These are phyloP conservation scores for Nyctibius bracteatus DNA, from an alignment of 2,113 vertebrate species.

Conservation along the genomic window DNA sequence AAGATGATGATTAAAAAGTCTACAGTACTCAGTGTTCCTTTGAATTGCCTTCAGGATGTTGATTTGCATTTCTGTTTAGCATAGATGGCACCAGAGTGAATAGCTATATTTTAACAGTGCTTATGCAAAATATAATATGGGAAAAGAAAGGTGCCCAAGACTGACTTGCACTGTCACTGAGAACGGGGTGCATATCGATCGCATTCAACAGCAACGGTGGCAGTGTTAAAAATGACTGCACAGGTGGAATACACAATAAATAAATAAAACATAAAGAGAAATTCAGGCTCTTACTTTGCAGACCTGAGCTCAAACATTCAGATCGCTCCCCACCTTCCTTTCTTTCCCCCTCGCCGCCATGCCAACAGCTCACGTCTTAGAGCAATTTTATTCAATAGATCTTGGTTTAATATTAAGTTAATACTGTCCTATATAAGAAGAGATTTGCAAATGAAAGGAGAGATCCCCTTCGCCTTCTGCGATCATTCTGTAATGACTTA, in stretches of 20 bases:
- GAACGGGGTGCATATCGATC: not conserved
- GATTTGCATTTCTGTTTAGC: not conserved
- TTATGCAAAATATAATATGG: not conserved
- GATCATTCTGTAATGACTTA: not conserved
- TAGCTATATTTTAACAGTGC: not conserved
- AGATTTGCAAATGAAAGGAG: not conserved
- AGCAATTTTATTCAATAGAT: not conserved
- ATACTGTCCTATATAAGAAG: not conserved
- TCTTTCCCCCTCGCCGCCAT: not conserved
- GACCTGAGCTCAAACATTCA: not conserved
- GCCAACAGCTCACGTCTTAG: not conserved
- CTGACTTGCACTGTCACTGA: not conserved
- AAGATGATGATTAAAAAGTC: not conserved
- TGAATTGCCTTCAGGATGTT: not conserved
- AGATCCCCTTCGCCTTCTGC: not conserved
- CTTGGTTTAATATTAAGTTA: not conserved
- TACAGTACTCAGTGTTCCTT: not conserved
- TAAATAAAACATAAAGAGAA: not conserved
- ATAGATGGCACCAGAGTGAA: not conserved
- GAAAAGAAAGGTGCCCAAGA: not conserved
- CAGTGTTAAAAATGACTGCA: not conserved
- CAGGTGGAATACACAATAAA: not conserved
- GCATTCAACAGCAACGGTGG: not conserved
- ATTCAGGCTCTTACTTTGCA: not conserved
- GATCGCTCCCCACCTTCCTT: rapidly evolving